These are phyloP conservation scores for Elgaria multicarinata DNA, from an alignment of 2,113 vertebrate species.

Conservation along the genomic window DNA sequence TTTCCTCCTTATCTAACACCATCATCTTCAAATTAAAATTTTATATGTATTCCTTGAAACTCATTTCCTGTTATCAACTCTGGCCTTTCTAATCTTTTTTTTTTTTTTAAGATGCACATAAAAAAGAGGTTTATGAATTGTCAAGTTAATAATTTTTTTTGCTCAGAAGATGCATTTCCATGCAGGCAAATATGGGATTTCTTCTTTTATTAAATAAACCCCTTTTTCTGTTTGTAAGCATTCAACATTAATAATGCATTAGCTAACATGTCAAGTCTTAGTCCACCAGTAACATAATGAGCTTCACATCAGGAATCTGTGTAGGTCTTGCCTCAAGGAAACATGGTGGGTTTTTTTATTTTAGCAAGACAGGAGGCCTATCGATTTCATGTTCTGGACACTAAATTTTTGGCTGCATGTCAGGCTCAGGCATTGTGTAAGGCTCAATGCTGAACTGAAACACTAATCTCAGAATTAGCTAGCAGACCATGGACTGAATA, in stretches of 20 bases:
- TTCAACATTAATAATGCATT: conserved; percentile 26
- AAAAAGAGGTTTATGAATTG: background rate
- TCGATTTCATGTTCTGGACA: conserved; percentile 50
- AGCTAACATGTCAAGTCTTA: conserved; percentile 51
- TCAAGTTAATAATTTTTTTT: conserved; percentile 32
- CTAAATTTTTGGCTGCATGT: conserved; percentile 15
- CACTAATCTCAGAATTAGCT: conserved; percentile 54
- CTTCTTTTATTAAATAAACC: conserved; percentile 40
- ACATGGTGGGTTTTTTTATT: conserved; percentile 30
- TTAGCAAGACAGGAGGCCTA: conserved; percentile 53
- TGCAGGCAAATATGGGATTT: conserved; percentile 39
- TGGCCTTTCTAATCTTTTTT: conserved; percentile 29
- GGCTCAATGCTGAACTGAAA: conserved; percentile 51
- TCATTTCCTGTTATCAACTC: conserved; percentile 14
- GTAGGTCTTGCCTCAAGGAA: conserved; percentile 31
- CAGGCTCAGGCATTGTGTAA: conserved; percentile 31
- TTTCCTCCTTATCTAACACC: background rate
- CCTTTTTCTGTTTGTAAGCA: conserved; percentile 18
- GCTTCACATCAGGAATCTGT: conserved; percentile 35
- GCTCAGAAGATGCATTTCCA: conserved; percentile 15
- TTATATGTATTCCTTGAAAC: background rate
- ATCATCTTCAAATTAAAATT: conserved; percentile 3
- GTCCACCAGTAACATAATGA: conserved; percentile 48
- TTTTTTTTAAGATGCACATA: background rate
- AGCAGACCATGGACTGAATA: conserved; percentile 35